phyloP scores from a whole-genome alignment of 2,113 vertebrate species.

The Python bivittatus region DNA sequence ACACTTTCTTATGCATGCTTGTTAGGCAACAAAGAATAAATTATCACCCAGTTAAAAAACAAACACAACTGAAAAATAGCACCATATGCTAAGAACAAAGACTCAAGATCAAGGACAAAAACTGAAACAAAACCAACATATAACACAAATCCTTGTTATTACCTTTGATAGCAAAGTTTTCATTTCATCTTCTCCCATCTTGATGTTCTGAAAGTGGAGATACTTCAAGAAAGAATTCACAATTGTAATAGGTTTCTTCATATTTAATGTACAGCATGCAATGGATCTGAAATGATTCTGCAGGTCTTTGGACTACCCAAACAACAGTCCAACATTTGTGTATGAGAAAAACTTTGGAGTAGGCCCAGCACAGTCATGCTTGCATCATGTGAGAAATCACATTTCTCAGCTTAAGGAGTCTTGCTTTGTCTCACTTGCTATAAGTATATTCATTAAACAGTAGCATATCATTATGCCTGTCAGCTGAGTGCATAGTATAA shows the following conservation, averaged over 20 bases:
- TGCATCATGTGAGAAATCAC: slow-evolving; percentile 62
- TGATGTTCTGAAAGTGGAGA: slow-evolving; percentile 41
- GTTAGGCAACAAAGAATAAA: background rate
- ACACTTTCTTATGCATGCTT: background rate
- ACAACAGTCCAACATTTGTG: background rate
- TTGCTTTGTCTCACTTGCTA: background rate
- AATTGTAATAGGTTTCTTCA: background rate
- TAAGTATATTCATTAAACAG: background rate
- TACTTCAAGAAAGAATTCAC: rapidly evolving
- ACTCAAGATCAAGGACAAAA: background rate
- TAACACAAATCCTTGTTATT: background rate
- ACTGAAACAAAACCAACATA: background rate
- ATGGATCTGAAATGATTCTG: background rate
- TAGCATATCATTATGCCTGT: background rate
- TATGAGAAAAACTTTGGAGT: background rate
- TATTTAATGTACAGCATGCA: background rate
- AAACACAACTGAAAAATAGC: background rate
- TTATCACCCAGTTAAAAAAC: background rate
- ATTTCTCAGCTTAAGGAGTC: slow-evolving; percentile 36
- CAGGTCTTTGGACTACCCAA: background rate
- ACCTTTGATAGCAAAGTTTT: slow-evolving; percentile 85
- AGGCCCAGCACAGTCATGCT: slow-evolving; percentile 23
- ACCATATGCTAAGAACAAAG: background rate
- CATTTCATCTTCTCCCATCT: slow-evolving; percentile 64
- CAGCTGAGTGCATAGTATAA: background rate